A percentile compares a stretch with the other conserved stretches of the same genome.
phyloP scores from a whole-genome alignment of 2,797 vertebrate genomes.

The Tarsius wallacei region DNA sequence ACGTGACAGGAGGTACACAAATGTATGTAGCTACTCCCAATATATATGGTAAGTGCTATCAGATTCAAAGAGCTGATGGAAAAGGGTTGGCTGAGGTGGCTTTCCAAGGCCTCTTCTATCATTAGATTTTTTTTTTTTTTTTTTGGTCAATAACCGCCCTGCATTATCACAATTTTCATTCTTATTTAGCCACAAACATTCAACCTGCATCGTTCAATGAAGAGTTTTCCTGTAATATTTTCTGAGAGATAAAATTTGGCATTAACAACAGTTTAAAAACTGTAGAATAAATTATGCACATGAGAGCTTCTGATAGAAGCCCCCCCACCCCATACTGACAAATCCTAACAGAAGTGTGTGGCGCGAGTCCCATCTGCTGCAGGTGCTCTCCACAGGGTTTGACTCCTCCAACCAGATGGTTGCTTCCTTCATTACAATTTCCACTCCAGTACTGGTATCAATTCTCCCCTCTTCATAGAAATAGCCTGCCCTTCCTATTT shows the following conservation, averaged over 20 bases:
- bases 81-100: not conserved
- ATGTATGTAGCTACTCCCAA: not conserved
- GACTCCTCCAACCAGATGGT: not conserved
- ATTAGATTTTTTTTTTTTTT: not conserved
- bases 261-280: conserved; percentile 18
- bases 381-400: not conserved
- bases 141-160: not conserved
- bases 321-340: not conserved
- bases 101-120: not conserved
- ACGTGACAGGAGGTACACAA: not conserved
- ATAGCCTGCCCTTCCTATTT: conserved; percentile 72
- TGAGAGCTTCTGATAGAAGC: not conserved
- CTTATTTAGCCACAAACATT: not conserved
- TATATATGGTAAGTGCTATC: not conserved
- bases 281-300: not conserved
- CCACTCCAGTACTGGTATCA: conserved; percentile 12
- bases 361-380: not conserved
- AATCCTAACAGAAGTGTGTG: conserved; percentile 11
- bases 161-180: not conserved
- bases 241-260: not conserved
- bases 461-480: conserved; percentile 69
- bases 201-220: not conserved
- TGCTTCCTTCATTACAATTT: conserved; percentile 74
- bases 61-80: not conserved
- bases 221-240: not conserved